Percentiles rank a stretch among this genome's conserved stretches.
These are phyloP conservation scores for Chymomyza caudatula DNA, from an alignment of 2,888 invertebrate genomes.

Conservation along the genomic window DNA sequence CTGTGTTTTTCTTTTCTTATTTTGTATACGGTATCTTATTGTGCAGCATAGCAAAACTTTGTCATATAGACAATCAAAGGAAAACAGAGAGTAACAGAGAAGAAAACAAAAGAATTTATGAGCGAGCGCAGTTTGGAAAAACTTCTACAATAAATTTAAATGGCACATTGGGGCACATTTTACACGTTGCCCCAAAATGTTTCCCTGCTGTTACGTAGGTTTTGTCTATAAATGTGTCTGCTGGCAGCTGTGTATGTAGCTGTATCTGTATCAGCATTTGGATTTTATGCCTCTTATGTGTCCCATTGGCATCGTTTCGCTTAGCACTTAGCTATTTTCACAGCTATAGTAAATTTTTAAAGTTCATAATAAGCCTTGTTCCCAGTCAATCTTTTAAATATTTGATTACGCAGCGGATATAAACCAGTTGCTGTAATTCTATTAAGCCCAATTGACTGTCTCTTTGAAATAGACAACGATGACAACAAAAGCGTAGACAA, in stretches of 20 bases:
- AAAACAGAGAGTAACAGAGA: constrained; percentile 1
- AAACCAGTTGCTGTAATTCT: constrained; percentile 42
- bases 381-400: constrained; percentile 41
- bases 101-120: constrained; percentile 54
- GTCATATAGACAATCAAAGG: constrained; percentile 1
- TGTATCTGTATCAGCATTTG: background rate
- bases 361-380: constrained; percentile 53
- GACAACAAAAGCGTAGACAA: background rate
- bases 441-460: background rate
- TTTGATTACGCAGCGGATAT: constrained; percentile 21
- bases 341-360: constrained; percentile 45
- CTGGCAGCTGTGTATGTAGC: background rate
- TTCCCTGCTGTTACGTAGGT: background rate
- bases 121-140: constrained; percentile 45
- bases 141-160: constrained; percentile 32
- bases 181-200: background rate
- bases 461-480: background rate
- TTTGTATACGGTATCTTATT: background rate
- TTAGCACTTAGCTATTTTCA: constrained; percentile 21
- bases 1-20: background rate
- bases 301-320: constrained; percentile 58
- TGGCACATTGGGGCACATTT: constrained; percentile 7
- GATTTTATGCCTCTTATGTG: constrained; percentile 45
- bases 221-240: background rate
- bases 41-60: background rate